phyloP scores from a whole-genome alignment of 2,797 vertebrate genomes.

The Pelobates cultripes region DNA sequence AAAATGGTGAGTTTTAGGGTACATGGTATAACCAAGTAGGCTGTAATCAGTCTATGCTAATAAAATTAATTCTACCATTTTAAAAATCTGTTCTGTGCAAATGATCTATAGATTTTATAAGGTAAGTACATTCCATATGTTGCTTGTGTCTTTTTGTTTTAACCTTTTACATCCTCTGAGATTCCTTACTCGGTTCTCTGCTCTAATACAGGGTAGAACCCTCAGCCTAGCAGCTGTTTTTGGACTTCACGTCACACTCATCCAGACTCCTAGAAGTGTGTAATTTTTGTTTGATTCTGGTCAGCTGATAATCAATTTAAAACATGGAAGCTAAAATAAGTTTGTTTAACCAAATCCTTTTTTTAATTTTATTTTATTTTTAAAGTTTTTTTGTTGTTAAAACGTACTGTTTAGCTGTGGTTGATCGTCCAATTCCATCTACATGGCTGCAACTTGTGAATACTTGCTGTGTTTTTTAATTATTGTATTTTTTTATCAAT shows the following conservation, averaged over 20 bases:
- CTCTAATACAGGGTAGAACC: neutral
- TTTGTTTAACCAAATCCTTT: too few relatives aligned
- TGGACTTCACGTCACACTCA: too few relatives aligned
- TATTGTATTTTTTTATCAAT: neutral
- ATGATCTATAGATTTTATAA: constrained; percentile 52
- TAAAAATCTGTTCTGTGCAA: constrained; percentile 59
- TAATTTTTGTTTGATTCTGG: too few relatives aligned
- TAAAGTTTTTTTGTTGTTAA: too few relatives aligned
- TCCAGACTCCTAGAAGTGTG: too few relatives aligned
- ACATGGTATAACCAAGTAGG: constrained; percentile 50
- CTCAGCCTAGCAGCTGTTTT: too few relatives aligned
- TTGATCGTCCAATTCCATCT: too few relatives aligned
- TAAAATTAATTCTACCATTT: constrained; percentile 56
- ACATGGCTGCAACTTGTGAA: neutral
- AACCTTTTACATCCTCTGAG: neutral
- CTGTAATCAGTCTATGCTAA: constrained; percentile 61
- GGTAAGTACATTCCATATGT: constrained; percentile 51
- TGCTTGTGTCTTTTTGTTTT: neutral
- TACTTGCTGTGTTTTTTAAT: neutral
- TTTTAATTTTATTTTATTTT: too few relatives aligned
- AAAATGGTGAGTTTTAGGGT: constrained; percentile 89
- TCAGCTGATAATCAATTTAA: too few relatives aligned
- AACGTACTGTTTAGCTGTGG: too few relatives aligned
- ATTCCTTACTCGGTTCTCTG: neutral
- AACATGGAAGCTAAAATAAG: too few relatives aligned